Conservation (phyloP, 2,888 invertebrate species). For the Pyrocoelia pectoralis region DNA sequence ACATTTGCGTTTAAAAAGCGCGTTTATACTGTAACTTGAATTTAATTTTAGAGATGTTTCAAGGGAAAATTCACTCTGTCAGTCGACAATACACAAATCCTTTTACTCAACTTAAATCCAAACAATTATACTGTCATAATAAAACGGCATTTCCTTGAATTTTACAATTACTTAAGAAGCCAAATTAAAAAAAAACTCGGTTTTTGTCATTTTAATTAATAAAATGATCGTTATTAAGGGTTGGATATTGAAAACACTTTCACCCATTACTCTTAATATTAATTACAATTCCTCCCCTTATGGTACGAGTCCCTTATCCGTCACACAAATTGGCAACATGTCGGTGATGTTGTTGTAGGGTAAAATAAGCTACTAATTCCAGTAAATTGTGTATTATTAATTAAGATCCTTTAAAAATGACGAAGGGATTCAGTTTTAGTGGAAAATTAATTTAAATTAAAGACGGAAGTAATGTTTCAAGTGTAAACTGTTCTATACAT, state of each 20-base stretch:
- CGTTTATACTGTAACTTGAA: neutral
- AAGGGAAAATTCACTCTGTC: neutral
- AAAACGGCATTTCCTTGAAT: no score
- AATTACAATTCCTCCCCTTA: neutral
- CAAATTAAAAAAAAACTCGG: no score
- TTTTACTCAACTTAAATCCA: neutral
- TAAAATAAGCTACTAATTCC: neutral
- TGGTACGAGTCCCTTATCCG: no score
- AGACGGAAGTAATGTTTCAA: neutral
- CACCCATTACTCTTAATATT: constrained; percentile 7
- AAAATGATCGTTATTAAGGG: no score
- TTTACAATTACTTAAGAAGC: no score
- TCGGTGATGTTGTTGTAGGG: neutral
- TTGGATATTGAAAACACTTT: neutral
- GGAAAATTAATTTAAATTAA: neutral
- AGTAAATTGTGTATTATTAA: neutral
- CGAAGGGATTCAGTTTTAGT: neutral
- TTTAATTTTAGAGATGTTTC: neutral
- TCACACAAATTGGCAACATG: neutral
- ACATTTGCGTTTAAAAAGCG: neutral
- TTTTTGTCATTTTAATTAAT: no score
- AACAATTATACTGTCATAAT: no score
- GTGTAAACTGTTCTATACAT: neutral
- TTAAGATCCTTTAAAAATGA: neutral
- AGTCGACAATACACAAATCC: neutral